Base-by-base conservation (phyloP, 2,888 invertebrate species). In the Pollenia angustigena region DNA sequence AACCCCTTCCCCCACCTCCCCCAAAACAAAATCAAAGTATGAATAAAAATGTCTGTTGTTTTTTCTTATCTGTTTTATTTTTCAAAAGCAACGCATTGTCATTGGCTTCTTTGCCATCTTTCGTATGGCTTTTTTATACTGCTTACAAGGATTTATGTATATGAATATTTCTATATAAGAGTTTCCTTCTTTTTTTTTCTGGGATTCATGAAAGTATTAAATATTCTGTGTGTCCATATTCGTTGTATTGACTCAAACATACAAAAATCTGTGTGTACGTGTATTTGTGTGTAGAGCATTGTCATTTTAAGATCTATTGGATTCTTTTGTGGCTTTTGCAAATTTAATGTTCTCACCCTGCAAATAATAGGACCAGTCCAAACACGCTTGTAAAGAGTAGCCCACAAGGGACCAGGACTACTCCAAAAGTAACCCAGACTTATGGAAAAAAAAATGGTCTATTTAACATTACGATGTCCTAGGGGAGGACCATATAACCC, bases 291-390 rank as follows among this genome's bases (percentile, higher is more conserved):
- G 64, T 72, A 71, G 56, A 81, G 87, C 68, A 81, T 87, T 89
- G 91, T 89, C 90, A 91, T 91, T 91, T 91, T 90, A 90, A 90
- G 90, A 89, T 89, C 88, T 91, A 88, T 90, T 90, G 91, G 91
- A 91, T 90, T 90, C 89, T 88, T 89, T 89, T 90, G 90, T 89
- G 89, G 88, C 78, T 88, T 89, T 88, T 88, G 84, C 87, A 89
- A 89, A 86, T 89, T 89, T 88, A 89, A 89, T 90, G 87, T 82
- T 75, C 66, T 82, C 14, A 81, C 69, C 58, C 66, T 1, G n/a
- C n/a, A n/a, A n/a, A n/a, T n/a, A n/a, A n/a, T n/a, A n/a, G n/a
- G n/a, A n/a, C n/a, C n/a, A n/a, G n/a, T n/a, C n/a, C n/a, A n/a
- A n/a, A n/a, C n/a, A n/a, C n/a, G n/a, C n/a, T n/a, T n/a, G n/a